Percentiles rank a stretch among this genome's conserved stretches.
Conservation (phyloP, 2,797 vertebrate genomes). For the Sebastes itinus region DNA sequence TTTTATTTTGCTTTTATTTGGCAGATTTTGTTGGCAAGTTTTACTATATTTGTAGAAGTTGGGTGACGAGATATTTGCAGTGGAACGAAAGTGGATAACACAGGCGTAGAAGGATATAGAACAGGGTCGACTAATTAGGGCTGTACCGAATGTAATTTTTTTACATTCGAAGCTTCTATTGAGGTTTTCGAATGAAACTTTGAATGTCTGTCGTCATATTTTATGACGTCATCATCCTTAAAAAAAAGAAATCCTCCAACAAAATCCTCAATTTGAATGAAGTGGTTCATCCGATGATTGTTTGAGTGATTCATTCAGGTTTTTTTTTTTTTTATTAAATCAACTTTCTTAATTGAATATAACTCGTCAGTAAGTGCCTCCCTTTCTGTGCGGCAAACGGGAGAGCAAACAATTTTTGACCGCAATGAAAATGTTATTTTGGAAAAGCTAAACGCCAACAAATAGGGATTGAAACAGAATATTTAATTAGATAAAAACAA, state of each 20-base stretch:
- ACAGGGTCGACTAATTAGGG: not conserved
- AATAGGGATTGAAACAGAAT: not conserved
- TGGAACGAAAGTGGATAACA: slow-evolving; percentile 59
- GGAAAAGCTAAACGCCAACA: not conserved
- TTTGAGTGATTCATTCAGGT: too few relatives aligned
- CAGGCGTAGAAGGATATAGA: slow-evolving; percentile 2
- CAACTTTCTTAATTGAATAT: fast-evolving
- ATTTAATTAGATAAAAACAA: not conserved
- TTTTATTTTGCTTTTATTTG: slow-evolving; percentile 6
- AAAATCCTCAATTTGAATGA: too few relatives aligned
- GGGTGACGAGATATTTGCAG: slow-evolving; percentile 44
- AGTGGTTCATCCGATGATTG: too few relatives aligned
- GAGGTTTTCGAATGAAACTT: not conserved
- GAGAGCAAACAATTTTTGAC: too few relatives aligned
- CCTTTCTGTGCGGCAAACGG: fast-evolving
- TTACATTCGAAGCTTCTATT: not conserved
- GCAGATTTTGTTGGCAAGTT: slow-evolving; percentile 20
- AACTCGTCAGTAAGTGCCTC: fast-evolving
- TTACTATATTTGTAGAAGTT: not conserved
- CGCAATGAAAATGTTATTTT: not conserved
- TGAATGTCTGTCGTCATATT: not conserved
- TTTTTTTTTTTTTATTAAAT: too few relatives aligned
- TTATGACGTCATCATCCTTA: too few relatives aligned
- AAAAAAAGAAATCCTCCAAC: too few relatives aligned
- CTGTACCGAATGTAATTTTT: not conserved